Evolutionary conservation across 1,140 invertebrate genomes (phyloP).

Genomic region (Drosophila sturtevanti): DNA sequence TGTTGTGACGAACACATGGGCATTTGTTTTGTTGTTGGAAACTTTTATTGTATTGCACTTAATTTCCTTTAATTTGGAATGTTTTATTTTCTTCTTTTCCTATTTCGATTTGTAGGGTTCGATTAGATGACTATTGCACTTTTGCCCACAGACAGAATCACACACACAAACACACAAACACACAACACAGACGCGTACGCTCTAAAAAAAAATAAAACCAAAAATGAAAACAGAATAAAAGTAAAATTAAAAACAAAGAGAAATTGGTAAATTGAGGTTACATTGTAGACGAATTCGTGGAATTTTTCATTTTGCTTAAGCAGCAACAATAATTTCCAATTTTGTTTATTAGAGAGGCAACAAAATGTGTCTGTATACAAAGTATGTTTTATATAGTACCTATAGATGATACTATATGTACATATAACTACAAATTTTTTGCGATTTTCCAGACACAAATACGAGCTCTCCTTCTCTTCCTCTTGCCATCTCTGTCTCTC

Average conservation of each 20-base stretch:
- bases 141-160: constrained; percentile 30
- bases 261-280: constrained; percentile 37
- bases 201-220: constrained; percentile 28
- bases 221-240: background rate
- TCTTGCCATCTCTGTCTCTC: background rate
- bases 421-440: constrained; percentile 29
- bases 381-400: background rate
- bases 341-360: background rate
- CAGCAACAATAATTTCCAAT: constrained; percentile 14
- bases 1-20: background rate
- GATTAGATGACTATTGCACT: constrained; percentile 55
- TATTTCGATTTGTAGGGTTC: constrained; percentile 33
- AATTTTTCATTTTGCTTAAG: background rate
- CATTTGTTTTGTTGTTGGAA: constrained; percentile 36
- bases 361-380: background rate
- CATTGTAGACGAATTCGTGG: constrained; percentile 1
- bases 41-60: constrained; percentile 41
- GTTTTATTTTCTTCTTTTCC: background rate
- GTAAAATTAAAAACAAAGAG: background rate
- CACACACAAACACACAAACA: background rate
- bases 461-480: constrained; percentile 19
- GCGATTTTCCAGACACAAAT: constrained; percentile 14
- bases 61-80: constrained; percentile 47
- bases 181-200: constrained; percentile 8
- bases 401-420: background rate